Percentiles rank a stretch among this genome's conserved stretches.
These are phyloP conservation scores for Stenopsyche tienmushanensis DNA, from an alignment of 1,140 invertebrate genomes.

Conservation along the genomic window DNA sequence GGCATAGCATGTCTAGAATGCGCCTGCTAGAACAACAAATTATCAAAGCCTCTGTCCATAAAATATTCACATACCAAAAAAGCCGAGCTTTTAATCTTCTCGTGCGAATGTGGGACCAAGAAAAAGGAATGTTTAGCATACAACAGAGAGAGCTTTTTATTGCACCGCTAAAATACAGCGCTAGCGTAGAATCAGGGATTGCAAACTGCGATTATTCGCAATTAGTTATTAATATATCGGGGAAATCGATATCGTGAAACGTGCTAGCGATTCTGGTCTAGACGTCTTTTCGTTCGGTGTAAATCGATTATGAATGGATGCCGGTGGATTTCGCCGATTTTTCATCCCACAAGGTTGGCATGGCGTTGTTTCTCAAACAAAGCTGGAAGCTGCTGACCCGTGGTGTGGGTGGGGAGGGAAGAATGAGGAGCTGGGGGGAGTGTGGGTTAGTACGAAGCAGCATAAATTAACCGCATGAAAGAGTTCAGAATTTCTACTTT, in stretches of 20 bases:
- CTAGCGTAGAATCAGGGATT: background rate
- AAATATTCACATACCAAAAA: no score
- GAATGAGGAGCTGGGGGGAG: conserved; percentile 4
- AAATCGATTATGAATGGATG: background rate
- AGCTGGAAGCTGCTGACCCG: conserved; percentile 15
- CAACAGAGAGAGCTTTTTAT: background rate
- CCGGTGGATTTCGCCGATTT: background rate
- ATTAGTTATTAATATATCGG: no score
- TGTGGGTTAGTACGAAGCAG: conserved; percentile 23
- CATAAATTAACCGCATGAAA: conserved; percentile 42
- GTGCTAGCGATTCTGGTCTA: no score
- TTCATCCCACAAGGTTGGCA: background rate
- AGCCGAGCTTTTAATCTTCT: conserved; percentile 37
- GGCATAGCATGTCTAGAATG: no score
- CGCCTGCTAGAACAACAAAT: no score
- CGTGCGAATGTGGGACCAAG: conserved; percentile 22
- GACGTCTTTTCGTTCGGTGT: no score
- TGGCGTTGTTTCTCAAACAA: conserved; percentile 30
- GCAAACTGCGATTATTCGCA: no score
- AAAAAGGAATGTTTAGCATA: conserved; percentile 27
- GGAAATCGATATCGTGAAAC: no score
- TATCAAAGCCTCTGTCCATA: no score
- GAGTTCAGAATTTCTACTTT: conserved; percentile 39
- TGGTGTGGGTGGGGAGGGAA: background rate
- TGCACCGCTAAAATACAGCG: background rate